These are phyloP conservation scores for Lepidostoma basale DNA, from an alignment of 1,140 invertebrate species.

Conservation along the genomic window DNA sequence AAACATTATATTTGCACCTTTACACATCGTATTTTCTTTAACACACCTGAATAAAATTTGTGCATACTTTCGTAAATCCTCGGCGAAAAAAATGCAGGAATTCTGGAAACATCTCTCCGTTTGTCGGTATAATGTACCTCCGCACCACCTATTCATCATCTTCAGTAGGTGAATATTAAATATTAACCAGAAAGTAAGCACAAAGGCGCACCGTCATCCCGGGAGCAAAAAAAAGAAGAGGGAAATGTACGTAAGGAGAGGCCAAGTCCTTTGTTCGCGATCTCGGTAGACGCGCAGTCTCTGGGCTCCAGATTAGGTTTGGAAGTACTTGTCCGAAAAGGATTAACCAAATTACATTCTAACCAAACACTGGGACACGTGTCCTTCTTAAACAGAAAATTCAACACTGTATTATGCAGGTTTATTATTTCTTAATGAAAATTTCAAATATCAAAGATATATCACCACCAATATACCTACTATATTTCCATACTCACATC, in stretches of 20 bases:
- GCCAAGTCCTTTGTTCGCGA: constrained; percentile 31
- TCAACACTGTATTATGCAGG: no score
- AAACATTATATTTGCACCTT: not conserved
- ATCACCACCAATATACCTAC: no score
- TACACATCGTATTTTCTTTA: not conserved
- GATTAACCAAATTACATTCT: constrained; percentile 17
- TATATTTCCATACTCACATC: no score
- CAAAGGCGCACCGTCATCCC: constrained; percentile 39
- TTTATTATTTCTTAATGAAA: no score
- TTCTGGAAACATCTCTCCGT: constrained; percentile 7
- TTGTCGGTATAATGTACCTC: constrained; percentile 33
- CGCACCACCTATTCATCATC: constrained; percentile 11
- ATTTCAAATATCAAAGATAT: no score
- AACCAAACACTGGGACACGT: not conserved
- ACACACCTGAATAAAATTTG: not conserved
- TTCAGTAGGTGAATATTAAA: constrained; percentile 44
- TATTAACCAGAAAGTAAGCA: constrained; percentile 37
- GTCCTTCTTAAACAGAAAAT: constrained; percentile 8
- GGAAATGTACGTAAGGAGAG: not conserved
- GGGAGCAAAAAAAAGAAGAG: constrained; percentile 1
- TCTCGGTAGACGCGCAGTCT: constrained; percentile 39
- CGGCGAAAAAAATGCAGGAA: not conserved
- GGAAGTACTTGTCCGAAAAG: not conserved
- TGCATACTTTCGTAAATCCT: not conserved
- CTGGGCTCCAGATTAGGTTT: not conserved